Base-by-base conservation (phyloP, 2,888 invertebrate species). In the Caenorhabditis angaria region DNA sequence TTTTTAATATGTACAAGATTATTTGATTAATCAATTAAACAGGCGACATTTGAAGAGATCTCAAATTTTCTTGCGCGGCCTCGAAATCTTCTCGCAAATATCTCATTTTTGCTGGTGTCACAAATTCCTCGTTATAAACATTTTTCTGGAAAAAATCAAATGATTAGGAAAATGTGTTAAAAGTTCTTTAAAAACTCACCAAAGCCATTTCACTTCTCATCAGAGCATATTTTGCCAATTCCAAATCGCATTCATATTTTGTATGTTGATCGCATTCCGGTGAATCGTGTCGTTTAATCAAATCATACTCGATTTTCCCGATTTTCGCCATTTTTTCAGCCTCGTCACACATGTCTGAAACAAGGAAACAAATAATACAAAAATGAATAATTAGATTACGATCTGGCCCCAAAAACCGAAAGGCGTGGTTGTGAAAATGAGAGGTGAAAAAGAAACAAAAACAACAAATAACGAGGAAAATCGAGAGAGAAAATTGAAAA, bases 91-190 rank as follows among this genome's bases (percentile, higher is more conserved):
- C 63, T 24, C 62, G 61, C 14, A 71, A 62, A 28, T 71, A 71
- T 8, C 63, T 59, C 8, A 71, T 62, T 32, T 71, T 71, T 35
- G 70, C 70, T 6, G 70, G 66, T n/a, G 70, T 71, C 60, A 71
- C 70, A 47, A 62, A 62, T 25, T 71, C 70, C 35, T 71, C 70
- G 57, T 71, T 71, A 62, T 71, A 71, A 5, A 71, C 70, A 55
- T 71, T 71, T 25, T 71, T 65, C 70, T 71, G 70, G 20, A 66
- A 50, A 50, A 22, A 12, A 48, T 48, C 48, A 48, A 48, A 48
- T 18, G 22, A n/a, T 50, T 24, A 6, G 4, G 4, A n/a, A 65
- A 29, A n/a, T 10, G 8, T 14, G n/a, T n/a, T n/a, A n/a, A 8
- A 10, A 29, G 4, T 5, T 18, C 4, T 28, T 10, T 35, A 4